Percentiles rank a stretch among this genome's conserved stretches.
Conservation (phyloP, 2,113 vertebrate species). For the Alethe diademata region DNA sequence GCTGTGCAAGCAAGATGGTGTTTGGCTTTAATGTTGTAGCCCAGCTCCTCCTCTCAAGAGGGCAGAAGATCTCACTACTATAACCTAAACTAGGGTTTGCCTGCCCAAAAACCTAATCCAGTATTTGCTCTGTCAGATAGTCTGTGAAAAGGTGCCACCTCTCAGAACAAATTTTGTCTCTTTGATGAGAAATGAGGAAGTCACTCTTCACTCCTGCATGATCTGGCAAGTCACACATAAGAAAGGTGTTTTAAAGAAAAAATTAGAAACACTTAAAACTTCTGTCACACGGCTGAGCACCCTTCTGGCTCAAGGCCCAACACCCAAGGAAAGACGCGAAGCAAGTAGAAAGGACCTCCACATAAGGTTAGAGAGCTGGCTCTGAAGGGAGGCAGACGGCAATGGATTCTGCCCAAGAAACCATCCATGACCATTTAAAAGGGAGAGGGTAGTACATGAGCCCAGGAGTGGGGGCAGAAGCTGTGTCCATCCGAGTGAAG, state of each 20-base stretch:
- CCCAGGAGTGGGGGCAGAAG: neutral
- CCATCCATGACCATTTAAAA: neutral
- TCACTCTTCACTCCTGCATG: neutral
- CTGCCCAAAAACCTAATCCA: fast-evolving
- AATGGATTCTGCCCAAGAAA: neutral
- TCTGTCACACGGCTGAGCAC: neutral
- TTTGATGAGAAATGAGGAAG: neutral
- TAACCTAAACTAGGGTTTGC: neutral
- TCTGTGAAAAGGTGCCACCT: neutral
- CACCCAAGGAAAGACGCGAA: neutral
- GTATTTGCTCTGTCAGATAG: too few species aligned
- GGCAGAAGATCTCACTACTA: neutral
- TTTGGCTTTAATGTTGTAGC: neutral
- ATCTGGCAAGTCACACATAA: neutral
- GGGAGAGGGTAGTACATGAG: neutral
- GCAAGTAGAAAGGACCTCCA: neutral
- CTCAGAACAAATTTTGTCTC: neutral
- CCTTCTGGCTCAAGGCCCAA: neutral
- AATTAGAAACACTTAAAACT: neutral
- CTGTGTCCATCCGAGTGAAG: neutral
- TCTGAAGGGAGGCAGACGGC: neutral
- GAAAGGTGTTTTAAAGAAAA: neutral
- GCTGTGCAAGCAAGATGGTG: fast-evolving
- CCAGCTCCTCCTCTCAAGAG: neutral
- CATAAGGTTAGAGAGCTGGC: neutral